Evolutionary conservation across 2,113 vertebrate species (phyloP), one percentile per base, ranked within the genome.

Genomic region (Scartelaos histophorus): DNA sequence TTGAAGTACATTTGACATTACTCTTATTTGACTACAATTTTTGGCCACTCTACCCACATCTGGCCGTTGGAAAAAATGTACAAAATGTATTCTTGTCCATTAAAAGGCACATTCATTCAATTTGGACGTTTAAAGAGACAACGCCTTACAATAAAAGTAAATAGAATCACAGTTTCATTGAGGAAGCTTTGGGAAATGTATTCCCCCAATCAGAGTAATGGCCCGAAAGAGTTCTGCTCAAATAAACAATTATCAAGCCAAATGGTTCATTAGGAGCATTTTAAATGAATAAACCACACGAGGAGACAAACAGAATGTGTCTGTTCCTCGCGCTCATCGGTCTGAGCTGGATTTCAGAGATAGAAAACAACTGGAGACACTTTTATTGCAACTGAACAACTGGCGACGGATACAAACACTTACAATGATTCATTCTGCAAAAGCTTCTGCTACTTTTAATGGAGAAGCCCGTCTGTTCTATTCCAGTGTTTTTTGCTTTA

Each of bases 191-290:
- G 15, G 56, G 56, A 58, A 58, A 58, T 25, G 22, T 58, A 58
- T 58, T 58, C 56, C 24, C 57, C 29, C 58, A 29, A 61, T 61
- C 58, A 61, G 25, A 61, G 58, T 34, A 61, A 61, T 61, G 58
- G 25, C 58, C 7, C 24, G 16, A 9, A 25, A 61, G 58, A 9
- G 58, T 29, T 58, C 21, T 58, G 56, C 56, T 58, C 22, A 58
- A 58, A 61, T 60, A 61, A 61, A 61, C 58, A 61, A 34, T 61
- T 15, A 61, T 61, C 25, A 34, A 34, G 53, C 15, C 5, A 17
- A 61, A 34, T 29, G 25, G 25, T 61, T 34, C 13, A 10, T 61
- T 29, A 34, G 13, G 4, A 15, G 56, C 22, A 13, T 58, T 56
- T 58, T 58, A 58, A 51, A 58, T 58, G 56, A 58, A 58, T 13